A percentile compares a stretch with the other conserved stretches of the same genome.
Evolutionary conservation across 2,888 invertebrate genomes (phyloP).

Genomic region (Coecobrya sp.): DNA sequence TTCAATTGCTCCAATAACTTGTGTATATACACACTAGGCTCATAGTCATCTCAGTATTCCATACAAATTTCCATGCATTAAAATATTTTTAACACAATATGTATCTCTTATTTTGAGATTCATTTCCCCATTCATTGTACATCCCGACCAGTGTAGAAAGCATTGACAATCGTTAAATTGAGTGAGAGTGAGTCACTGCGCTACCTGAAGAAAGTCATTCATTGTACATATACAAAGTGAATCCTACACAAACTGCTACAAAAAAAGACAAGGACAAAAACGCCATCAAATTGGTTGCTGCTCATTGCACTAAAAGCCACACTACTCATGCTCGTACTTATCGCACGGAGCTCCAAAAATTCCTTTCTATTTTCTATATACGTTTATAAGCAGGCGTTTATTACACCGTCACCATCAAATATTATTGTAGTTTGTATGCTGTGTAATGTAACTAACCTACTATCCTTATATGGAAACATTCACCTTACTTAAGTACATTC

Average conservation of each 20-base stretch:
- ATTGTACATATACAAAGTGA: constrained; percentile 33
- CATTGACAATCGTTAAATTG: constrained; percentile 79
- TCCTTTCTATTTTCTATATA: neutral
- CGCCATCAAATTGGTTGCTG: constrained; percentile 32
- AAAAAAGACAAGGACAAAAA: neutral
- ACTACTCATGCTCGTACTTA: neutral
- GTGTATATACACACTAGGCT: neutral
- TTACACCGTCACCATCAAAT: no score
- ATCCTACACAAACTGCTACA: neutral
- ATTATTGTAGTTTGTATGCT: no score
- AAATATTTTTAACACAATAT: constrained; percentile 61
- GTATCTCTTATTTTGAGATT: constrained; percentile 64
- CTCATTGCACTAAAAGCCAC: constrained; percentile 53
- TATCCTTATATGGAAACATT: neutral
- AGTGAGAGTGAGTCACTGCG: constrained; percentile 66
- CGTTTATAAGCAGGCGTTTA: neutral
- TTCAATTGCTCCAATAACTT: neutral
- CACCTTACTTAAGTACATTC: constrained; percentile 10
- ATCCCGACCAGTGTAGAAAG: constrained; percentile 17
- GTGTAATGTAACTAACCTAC: neutral
- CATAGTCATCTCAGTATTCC: neutral
- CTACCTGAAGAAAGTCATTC: constrained; percentile 67
- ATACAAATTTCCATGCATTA: neutral
- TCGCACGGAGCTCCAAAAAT: neutral
- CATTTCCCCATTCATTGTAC: constrained; percentile 14